Percentiles rank a stretch among this genome's conserved stretches.
Conservation (phyloP, 92 coral and sea anemone species). For the Pocillopora meandrina region DNA sequence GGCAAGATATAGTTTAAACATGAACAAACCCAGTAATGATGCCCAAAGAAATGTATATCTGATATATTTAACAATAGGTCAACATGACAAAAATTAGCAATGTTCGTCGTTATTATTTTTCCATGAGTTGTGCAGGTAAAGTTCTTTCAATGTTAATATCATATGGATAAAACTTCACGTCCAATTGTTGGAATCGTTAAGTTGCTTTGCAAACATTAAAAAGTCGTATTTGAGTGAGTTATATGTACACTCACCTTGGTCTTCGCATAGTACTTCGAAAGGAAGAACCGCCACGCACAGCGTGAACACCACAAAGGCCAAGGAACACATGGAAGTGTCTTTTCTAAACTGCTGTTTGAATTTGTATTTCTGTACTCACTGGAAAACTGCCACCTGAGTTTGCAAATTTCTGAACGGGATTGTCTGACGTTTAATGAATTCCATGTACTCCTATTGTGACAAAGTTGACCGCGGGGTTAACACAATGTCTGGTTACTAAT, state of each 20-base stretch:
- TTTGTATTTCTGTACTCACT: neutral
- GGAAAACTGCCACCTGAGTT: neutral
- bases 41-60: too few species aligned
- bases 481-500: neutral
- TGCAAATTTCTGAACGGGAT: neutral
- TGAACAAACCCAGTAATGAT: too few species aligned
- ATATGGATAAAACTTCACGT: too few species aligned
- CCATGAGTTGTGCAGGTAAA: too few species aligned
- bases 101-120: too few species aligned
- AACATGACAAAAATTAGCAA: too few species aligned
- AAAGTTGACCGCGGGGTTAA: neutral
- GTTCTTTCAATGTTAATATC: too few species aligned
- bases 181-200: too few species aligned
- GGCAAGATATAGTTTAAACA: too few species aligned
- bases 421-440: conserved; percentile 16
- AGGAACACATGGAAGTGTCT: neutral
- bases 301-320: neutral
- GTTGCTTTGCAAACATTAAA: neutral
- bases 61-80: too few species aligned
- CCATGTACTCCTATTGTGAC: neutral
- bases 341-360: neutral
- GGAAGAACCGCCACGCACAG: neutral
- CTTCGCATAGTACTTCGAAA: neutral
- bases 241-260: neutral
- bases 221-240: neutral